A percentile compares a stretch with the other conserved stretches of the same genome.
phyloP scores from a whole-genome alignment of 2,888 invertebrate species.

The Apocheima hispidaria region DNA sequence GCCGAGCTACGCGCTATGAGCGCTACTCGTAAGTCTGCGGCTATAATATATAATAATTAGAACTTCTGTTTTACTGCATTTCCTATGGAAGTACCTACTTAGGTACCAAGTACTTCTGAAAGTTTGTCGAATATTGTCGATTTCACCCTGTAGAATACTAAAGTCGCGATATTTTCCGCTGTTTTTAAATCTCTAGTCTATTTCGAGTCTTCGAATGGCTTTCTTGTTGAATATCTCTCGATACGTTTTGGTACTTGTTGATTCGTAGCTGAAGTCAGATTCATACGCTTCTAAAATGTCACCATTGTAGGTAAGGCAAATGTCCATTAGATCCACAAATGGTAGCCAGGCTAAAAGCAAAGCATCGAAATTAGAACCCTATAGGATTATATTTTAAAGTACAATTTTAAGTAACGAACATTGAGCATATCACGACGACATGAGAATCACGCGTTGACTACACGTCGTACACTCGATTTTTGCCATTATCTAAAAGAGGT shows the following conservation, averaged over 20 bases:
- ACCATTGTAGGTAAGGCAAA: background rate
- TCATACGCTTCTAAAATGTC: constrained; percentile 50
- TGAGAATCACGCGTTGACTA: too few species aligned
- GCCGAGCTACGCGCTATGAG: too few species aligned
- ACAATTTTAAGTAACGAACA: background rate
- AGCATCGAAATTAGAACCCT: background rate
- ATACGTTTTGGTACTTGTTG: constrained; percentile 55
- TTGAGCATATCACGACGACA: too few species aligned
- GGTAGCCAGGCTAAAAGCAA: background rate
- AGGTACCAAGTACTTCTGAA: background rate
- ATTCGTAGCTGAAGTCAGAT: constrained; percentile 47
- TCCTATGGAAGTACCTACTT: background rate
- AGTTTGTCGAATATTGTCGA: background rate
- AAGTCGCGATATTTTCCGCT: constrained; percentile 57
- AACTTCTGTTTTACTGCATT: background rate
- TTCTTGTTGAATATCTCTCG: constrained; percentile 56
- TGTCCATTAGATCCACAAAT: background rate
- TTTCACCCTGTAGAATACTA: constrained; percentile 13
- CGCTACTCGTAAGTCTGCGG: too few species aligned
- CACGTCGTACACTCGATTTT: too few species aligned
- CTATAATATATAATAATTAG: too few species aligned
- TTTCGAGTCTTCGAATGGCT: constrained; percentile 64
- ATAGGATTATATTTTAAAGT: too few species aligned
- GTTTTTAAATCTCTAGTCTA: constrained; percentile 63
- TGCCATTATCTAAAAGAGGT: too few species aligned